These are phyloP conservation scores for Gallinago undulata DNA, from an alignment of 2,113 vertebrate genomes.

Conservation along the genomic window DNA sequence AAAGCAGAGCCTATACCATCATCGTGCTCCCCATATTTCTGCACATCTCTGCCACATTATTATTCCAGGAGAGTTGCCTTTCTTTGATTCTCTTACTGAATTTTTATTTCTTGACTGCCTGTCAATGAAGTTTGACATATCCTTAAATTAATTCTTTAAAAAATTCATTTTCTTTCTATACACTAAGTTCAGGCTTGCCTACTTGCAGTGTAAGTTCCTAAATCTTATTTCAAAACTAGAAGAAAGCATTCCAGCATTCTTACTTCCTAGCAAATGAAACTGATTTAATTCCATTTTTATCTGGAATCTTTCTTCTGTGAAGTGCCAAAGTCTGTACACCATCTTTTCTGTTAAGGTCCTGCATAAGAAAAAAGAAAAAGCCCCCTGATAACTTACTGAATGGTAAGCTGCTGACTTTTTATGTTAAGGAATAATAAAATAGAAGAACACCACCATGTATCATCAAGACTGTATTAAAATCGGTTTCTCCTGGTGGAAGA, in stretches of 20 bases:
- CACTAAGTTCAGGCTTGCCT: neutral
- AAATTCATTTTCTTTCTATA: neutral
- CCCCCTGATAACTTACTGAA: neutral
- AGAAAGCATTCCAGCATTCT: neutral
- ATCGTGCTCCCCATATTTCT: neutral
- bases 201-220: neutral
- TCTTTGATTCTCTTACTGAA: neutral
- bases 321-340: neutral
- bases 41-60: rapidly evolving
- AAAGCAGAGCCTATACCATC: neutral
- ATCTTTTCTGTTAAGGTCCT: neutral
- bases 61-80: neutral
- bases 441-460: neutral
- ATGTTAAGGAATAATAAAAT: neutral
- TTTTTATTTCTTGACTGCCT: neutral
- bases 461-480: neutral
- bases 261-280: neutral
- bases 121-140: neutral
- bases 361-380: neutral
- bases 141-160: neutral
- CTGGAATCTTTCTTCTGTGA: neutral
- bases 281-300: neutral
- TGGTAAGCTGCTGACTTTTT: neutral
- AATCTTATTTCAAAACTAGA: neutral
- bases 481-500: neutral